Conservation (phyloP, 2,797 vertebrate species). For the Chelonia mydas region DNA sequence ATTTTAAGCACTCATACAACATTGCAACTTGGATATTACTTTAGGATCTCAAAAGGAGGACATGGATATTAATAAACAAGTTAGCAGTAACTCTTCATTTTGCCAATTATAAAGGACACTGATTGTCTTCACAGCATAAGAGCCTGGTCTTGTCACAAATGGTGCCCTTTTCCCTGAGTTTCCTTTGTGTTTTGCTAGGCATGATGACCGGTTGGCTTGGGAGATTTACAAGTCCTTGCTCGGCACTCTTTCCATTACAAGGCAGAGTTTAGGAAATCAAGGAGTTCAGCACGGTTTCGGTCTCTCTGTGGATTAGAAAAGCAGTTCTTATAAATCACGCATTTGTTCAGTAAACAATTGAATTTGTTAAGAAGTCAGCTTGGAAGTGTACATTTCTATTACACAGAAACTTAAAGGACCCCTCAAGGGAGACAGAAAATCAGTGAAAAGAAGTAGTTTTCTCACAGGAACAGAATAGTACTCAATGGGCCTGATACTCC, state of each 20-base stretch:
- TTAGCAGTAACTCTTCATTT: slow-evolving; percentile 24
- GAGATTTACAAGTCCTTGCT: slow-evolving; percentile 12
- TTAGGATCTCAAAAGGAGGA: slow-evolving; percentile 57
- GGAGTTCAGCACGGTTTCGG: slow-evolving; percentile 90
- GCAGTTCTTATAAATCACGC: neutral
- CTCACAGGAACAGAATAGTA: neutral
- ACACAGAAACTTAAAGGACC: neutral
- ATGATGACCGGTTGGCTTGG: slow-evolving; percentile 6
- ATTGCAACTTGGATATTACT: slow-evolving; percentile 48
- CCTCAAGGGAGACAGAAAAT: neutral
- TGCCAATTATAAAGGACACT: slow-evolving; percentile 18
- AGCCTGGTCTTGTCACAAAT: slow-evolving; percentile 14
- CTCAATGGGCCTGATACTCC: neutral
- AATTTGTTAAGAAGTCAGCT: neutral
- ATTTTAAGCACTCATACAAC: neutral
- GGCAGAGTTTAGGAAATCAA: slow-evolving; percentile 92
- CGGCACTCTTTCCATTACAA: slow-evolving; percentile 77
- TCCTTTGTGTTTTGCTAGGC: slow-evolving; percentile 50
- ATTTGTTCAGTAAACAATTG: neutral
- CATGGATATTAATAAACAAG: slow-evolving; percentile 43
- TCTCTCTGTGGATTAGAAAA: slow-evolving; percentile 82
- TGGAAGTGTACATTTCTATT: neutral
- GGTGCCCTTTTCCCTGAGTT: slow-evolving; percentile 55
- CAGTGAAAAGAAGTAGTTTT: neutral
- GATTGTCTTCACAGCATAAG: slow-evolving; percentile 33